A percentile compares a stretch with the other conserved stretches of the same genome.
Conservation (phyloP, 2,113 vertebrate species). For the Leptobrachium ailaonicum region DNA sequence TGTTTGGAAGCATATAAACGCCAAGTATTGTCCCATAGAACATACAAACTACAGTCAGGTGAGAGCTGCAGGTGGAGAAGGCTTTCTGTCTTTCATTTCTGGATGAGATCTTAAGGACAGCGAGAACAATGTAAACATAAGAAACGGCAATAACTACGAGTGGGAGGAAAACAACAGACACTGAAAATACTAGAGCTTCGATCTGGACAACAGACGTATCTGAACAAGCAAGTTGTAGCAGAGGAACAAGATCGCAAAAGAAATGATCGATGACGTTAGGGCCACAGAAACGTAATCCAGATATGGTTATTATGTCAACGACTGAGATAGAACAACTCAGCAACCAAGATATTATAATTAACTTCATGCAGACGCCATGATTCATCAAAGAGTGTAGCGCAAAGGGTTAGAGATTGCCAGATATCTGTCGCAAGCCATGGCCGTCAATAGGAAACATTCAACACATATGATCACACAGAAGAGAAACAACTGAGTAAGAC, state of each 20-base stretch:
- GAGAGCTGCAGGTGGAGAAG: neutral
- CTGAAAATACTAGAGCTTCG: neutral
- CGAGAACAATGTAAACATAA: neutral
- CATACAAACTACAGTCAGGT: neutral
- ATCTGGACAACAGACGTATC: slow-evolving; percentile 46
- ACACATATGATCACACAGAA: slow-evolving; percentile 18
- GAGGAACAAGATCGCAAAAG: too few relatives aligned
- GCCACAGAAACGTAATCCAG: slow-evolving; percentile 21
- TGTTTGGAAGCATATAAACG: neutral
- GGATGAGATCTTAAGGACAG: neutral
- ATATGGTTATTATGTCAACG: slow-evolving; percentile 50
- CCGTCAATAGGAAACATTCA: neutral
- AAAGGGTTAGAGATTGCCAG: slow-evolving; percentile 46
- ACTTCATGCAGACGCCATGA: slow-evolving; percentile 8
- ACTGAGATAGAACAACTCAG: slow-evolving; percentile 55
- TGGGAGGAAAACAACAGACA: slow-evolving; percentile 8
- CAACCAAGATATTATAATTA: slow-evolving; percentile 56
- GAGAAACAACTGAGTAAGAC: slow-evolving; percentile 19
- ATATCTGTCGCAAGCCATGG: slow-evolving; percentile 41
- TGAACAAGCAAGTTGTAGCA: slow-evolving; percentile 52
- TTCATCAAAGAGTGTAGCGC: slow-evolving; percentile 53
- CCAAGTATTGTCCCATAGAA: neutral
- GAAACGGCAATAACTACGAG: neutral
- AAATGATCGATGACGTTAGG: too few relatives aligned
- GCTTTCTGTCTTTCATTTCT: neutral